phyloP scores from a whole-genome alignment of 2,888 invertebrate genomes.

The Stenolophus ochropezus region DNA sequence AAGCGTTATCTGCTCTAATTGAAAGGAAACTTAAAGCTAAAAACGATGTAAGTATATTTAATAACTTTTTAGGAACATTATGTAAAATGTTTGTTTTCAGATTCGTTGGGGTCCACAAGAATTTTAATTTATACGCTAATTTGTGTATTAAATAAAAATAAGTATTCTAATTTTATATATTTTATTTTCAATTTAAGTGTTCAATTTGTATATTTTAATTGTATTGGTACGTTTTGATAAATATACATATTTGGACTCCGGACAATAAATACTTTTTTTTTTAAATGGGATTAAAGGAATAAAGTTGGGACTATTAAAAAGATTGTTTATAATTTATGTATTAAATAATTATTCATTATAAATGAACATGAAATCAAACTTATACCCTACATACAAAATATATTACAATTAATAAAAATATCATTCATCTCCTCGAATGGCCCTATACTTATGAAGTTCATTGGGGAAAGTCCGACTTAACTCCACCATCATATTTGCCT shows the following conservation, averaged over 20 bases:
- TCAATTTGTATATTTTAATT: neutral
- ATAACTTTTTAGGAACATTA: neutral
- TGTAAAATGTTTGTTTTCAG: conserved; percentile 72
- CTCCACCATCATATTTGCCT: conserved; percentile 92
- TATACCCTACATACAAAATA: no score
- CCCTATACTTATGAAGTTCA: conserved; percentile 95
- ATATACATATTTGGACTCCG: neutral
- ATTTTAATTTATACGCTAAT: conserved; percentile 73
- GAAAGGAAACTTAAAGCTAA: conserved; percentile 93
- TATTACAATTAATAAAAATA: conserved; percentile 46
- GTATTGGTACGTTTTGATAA: neutral
- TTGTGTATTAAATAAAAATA: conserved; percentile 12
- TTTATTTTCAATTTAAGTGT: conserved; percentile 11
- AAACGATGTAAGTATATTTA: conserved; percentile 72
- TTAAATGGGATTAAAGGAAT: no score
- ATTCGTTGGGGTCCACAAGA: conserved; percentile 82
- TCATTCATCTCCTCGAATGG: conserved; percentile 87
- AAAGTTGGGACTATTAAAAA: no score
- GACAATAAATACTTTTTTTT: no score
- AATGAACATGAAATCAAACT: no score
- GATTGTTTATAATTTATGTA: no score
- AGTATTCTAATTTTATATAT: conserved; percentile 28
- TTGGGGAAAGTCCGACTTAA: conserved; percentile 95
- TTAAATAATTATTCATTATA: no score
- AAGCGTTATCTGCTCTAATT: conserved; percentile 94